Evolutionary conservation across 2,113 vertebrate species (phyloP).

Genomic region (Nesoenas mayeri): DNA sequence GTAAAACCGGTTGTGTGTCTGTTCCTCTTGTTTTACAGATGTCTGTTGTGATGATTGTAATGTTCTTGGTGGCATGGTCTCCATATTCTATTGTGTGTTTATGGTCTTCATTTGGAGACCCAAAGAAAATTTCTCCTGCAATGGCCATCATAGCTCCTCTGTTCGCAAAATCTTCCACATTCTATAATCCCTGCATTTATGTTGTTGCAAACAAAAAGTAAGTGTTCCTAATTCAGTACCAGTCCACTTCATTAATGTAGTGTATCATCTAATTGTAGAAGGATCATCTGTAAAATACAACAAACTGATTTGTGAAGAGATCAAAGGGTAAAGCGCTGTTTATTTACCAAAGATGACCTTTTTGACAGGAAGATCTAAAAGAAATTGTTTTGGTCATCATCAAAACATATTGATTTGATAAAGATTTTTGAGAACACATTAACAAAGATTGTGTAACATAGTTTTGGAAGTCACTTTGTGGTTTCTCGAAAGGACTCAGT

Average conservation of each 20-base stretch:
- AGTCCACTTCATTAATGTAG: background rate
- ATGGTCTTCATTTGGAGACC: constrained; percentile 95
- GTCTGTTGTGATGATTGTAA: constrained; percentile 95
- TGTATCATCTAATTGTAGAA: background rate
- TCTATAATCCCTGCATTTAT: constrained; percentile 98
- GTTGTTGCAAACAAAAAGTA: constrained; percentile 96
- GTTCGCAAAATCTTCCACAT: constrained; percentile 97
- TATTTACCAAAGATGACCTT: background rate
- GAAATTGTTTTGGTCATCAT: background rate
- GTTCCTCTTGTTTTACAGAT: constrained; percentile 80
- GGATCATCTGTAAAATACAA: background rate
- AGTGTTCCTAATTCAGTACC: constrained; percentile 37
- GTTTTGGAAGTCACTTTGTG: background rate
- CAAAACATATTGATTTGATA: background rate
- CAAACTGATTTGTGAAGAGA: background rate
- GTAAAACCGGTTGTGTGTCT: background rate
- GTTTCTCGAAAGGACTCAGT: background rate
- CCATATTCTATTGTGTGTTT: constrained; percentile 95
- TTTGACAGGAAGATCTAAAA: background rate
- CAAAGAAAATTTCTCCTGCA: constrained; percentile 85
- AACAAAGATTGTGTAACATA: background rate
- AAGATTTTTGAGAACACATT: background rate
- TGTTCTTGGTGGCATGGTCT: constrained; percentile 97
- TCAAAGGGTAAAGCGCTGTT: background rate
- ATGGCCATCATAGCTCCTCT: constrained; percentile 97